Evolutionary conservation across 2,888 invertebrate genomes (phyloP).

Genomic region (Baccha elongata): DNA sequence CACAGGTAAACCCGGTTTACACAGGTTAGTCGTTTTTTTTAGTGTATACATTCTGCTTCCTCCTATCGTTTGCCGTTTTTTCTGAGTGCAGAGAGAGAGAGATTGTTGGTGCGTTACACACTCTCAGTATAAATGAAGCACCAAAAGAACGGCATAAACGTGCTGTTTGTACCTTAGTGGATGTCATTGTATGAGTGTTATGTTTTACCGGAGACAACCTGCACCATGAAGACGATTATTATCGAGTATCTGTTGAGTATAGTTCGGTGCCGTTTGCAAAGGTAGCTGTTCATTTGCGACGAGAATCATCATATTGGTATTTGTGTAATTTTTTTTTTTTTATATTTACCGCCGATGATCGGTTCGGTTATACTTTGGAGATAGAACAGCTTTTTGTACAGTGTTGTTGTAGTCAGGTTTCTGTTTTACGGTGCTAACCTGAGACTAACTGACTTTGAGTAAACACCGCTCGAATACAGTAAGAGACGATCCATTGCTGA

Average conservation of each 20-base stretch:
- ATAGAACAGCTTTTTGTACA: slow-evolving; percentile 68
- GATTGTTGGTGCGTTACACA: slow-evolving; percentile 52
- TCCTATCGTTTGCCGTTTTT: slow-evolving; percentile 46
- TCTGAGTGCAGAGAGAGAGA: slow-evolving; percentile 39
- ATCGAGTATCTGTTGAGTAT: slow-evolving; percentile 36
- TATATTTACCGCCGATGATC: slow-evolving; percentile 49
- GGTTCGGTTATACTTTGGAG: slow-evolving; percentile 64
- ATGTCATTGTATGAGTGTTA: slow-evolving; percentile 50
- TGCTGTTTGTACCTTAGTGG: slow-evolving; percentile 49
- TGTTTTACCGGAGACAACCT: slow-evolving; percentile 62
- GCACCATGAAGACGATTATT: slow-evolving; percentile 68
- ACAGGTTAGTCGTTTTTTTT: slow-evolving; percentile 53
- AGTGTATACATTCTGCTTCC: slow-evolving; percentile 36
- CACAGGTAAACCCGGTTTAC: slow-evolving; percentile 68
- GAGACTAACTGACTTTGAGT: slow-evolving; percentile 80
- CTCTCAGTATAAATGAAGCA: slow-evolving; percentile 66
- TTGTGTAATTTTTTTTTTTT: slow-evolving; percentile 57
- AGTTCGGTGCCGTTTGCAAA: slow-evolving; percentile 77
- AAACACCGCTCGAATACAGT: slow-evolving; percentile 82
- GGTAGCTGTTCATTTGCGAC: slow-evolving; percentile 81
- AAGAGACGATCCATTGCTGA: slow-evolving; percentile 82
- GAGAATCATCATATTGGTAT: slow-evolving; percentile 49
- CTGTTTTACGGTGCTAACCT: slow-evolving; percentile 66
- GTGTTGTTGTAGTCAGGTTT: slow-evolving; percentile 53
- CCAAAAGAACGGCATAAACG: slow-evolving; percentile 69